Evolutionary conservation across 1,140 invertebrate genomes (phyloP).

Genomic region (Drosophila rufa): DNA sequence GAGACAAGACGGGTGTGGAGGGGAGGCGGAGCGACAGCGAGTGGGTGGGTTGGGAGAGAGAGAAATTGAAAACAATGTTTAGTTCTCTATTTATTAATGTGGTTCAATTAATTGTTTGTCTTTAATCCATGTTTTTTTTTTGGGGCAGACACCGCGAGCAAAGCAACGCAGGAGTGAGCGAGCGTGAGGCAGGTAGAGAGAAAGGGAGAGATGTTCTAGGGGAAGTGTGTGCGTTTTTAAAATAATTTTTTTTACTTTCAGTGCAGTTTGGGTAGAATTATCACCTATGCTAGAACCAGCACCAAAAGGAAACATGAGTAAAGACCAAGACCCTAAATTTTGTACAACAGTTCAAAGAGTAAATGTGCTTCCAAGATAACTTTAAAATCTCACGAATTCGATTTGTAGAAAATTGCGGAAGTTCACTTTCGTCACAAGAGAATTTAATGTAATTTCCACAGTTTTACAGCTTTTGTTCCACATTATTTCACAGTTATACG

Average conservation of each 20-base stretch:
- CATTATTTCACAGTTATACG: too few species aligned
- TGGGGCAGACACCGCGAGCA: constrained; percentile 64
- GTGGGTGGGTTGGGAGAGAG: constrained; percentile 38
- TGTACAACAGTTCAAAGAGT: constrained; percentile 14
- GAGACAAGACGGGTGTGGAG: constrained; percentile 18
- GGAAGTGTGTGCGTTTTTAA: not conserved
- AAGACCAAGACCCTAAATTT: constrained; percentile 4
- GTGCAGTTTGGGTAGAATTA: constrained; percentile 23
- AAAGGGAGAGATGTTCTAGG: constrained; percentile 1
- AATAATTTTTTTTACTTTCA: constrained; percentile 14
- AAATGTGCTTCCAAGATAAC: not conserved
- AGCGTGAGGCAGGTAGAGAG: constrained; percentile 4
- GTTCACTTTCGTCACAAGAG: too few species aligned
- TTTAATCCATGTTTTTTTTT: constrained; percentile 8
- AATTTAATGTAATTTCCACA: too few species aligned
- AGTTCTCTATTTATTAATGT: constrained; percentile 35
- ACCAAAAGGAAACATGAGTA: constrained; percentile 14
- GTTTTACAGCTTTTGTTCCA: too few species aligned
- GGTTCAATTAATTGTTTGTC: constrained; percentile 8
- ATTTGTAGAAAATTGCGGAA: too few species aligned
- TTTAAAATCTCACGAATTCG: not conserved
- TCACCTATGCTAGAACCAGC: constrained; percentile 41
- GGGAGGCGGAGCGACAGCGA: constrained; percentile 13
- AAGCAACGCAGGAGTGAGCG: constrained; percentile 60
- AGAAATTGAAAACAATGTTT: constrained; percentile 65